phyloP scores from a whole-genome alignment of 2,888 invertebrate species.

The Escarpia spicata region DNA sequence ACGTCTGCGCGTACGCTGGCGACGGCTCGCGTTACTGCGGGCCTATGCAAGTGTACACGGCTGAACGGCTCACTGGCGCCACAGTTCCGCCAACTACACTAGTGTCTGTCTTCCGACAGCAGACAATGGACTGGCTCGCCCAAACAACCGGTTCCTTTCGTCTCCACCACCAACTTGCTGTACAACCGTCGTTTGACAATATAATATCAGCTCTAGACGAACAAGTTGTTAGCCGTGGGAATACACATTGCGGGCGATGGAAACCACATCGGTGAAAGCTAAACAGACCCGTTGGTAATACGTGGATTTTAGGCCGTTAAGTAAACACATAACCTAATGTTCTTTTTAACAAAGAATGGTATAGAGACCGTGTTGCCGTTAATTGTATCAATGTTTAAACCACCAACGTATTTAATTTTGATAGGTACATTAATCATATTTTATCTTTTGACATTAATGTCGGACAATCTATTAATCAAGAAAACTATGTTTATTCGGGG shows the following conservation, averaged over 20 bases:
- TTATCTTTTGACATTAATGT: background rate
- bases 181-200: background rate
- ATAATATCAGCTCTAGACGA: background rate
- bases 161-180: background rate
- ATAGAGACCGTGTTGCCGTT: background rate
- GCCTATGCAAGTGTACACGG: constrained; percentile 2
- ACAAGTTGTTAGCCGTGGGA: background rate
- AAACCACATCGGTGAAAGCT: background rate
- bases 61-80: background rate
- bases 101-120: constrained; percentile 1
- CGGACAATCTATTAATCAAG: background rate
- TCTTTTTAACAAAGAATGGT: background rate
- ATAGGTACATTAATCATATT: background rate
- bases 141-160: constrained; percentile 10
- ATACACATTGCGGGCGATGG: background rate
- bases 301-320: background rate
- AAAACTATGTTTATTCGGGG: background rate
- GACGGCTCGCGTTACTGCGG: background rate
- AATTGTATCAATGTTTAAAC: background rate
- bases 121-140: background rate
- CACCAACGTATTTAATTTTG: background rate
- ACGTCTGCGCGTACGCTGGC: background rate
- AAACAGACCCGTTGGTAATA: background rate
- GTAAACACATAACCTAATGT: background rate
- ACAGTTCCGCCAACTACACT: background rate